Conservation (phyloP, 2,888 invertebrate genomes). For the Vandiemenella viatica region DNA sequence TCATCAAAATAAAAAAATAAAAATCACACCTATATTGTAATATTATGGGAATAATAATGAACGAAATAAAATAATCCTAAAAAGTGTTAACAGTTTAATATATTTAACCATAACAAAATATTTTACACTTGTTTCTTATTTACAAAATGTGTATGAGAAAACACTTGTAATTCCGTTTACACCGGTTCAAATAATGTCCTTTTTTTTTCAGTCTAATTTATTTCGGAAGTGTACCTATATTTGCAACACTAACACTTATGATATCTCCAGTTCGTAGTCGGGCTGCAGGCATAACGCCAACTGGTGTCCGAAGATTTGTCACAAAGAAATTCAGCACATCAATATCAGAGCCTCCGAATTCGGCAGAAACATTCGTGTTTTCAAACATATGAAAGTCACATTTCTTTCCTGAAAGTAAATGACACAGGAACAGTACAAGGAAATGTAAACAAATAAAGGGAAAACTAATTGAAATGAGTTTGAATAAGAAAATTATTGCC, state of each 20-base stretch:
- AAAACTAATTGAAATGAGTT: neutral
- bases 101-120: no score
- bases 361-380: constrained; percentile 27
- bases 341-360: constrained; percentile 29
- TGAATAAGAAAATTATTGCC: neutral
- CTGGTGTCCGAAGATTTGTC: constrained; percentile 28
- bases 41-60: no score
- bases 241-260: constrained; percentile 25
- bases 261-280: constrained; percentile 29
- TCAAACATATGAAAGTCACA: constrained; percentile 28
- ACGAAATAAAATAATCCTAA: no score
- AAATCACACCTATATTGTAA: no score
- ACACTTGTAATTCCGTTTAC: no score
- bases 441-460: neutral
- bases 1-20: no score
- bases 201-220: no score
- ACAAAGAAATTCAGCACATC: constrained; percentile 28
- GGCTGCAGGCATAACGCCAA: constrained; percentile 29
- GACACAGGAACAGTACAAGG: neutral
- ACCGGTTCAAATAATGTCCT: no score
- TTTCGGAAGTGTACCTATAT: constrained; percentile 14
- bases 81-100: no score
- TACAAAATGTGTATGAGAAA: no score
- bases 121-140: no score
- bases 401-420: constrained; percentile 25